These are phyloP conservation scores for Pyrrhosoma nymphula DNA, from an alignment of 2,888 invertebrate species.

Conservation along the genomic window DNA sequence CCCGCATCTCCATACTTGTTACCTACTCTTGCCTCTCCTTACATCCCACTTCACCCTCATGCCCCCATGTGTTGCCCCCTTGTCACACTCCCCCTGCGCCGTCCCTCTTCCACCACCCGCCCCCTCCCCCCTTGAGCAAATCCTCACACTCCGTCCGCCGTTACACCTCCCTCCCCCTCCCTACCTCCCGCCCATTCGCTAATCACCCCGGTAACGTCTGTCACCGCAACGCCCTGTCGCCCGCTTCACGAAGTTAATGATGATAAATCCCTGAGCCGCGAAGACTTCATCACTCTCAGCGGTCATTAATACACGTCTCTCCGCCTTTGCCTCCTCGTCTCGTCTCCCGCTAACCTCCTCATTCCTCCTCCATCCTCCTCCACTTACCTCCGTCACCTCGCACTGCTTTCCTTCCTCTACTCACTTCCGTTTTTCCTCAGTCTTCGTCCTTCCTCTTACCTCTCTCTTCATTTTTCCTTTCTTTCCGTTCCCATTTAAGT, in stretches of 20 bases:
- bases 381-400: not conserved
- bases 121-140: not conserved
- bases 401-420: not conserved
- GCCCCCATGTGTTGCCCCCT: not conserved
- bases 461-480: too few relatives aligned
- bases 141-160: too few relatives aligned
- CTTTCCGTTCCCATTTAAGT: too few relatives aligned
- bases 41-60: not conserved
- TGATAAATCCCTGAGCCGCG: conserved; percentile 63
- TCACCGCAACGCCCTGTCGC: conserved; percentile 64
- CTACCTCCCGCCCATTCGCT: not conserved
- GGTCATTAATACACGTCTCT: conserved; percentile 64
- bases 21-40: not conserved
- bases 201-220: conserved; percentile 65
- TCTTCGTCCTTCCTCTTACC: too few relatives aligned
- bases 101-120: not conserved
- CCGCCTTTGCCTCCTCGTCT: not conserved
- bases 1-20: too few relatives aligned
- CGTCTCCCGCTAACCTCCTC: not conserved
- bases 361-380: not conserved
- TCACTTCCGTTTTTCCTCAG: too few relatives aligned
- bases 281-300: conserved; percentile 65
- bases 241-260: conserved; percentile 66
- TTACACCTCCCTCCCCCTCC: not conserved
- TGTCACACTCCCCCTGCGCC: not conserved